Conservation (phyloP, 2,888 invertebrate genomes). For the Pyrocoelia pectoralis region DNA sequence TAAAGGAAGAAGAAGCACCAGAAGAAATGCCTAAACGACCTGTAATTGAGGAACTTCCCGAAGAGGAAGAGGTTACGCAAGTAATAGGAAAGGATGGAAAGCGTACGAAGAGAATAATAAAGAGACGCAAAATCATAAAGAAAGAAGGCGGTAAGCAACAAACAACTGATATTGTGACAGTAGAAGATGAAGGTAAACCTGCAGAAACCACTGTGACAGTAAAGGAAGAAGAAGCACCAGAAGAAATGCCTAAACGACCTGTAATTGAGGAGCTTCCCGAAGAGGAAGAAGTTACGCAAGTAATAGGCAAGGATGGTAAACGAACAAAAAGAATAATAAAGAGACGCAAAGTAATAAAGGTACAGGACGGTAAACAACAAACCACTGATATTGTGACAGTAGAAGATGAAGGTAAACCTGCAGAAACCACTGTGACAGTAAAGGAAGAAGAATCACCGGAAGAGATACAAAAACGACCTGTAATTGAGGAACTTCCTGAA, state of each 20-base stretch:
- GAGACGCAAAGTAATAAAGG: not conserved
- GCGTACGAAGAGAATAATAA: not conserved
- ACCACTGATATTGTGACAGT: not conserved
- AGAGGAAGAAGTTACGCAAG: not conserved
- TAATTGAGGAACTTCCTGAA: not conserved
- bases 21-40: not conserved
- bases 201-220: not conserved
- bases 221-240: not conserved
- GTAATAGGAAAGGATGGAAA: not conserved
- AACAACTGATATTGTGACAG: not conserved
- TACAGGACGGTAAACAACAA: not conserved
- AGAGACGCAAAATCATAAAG: slow-evolving; percentile 17
- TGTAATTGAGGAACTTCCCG: not conserved
- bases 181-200: not conserved
- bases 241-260: not conserved
- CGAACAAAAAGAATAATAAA: not conserved
- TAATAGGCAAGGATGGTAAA: not conserved
- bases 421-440: not conserved
- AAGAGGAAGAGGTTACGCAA: not conserved
- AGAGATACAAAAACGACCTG: not conserved
- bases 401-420: not conserved
- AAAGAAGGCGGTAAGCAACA: not conserved
- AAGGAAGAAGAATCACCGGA: no score
- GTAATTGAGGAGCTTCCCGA: not conserved
- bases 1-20: no score